Evolutionary conservation across 2,113 vertebrate genomes (phyloP).

Genomic region (Chaetodon auriga): DNA sequence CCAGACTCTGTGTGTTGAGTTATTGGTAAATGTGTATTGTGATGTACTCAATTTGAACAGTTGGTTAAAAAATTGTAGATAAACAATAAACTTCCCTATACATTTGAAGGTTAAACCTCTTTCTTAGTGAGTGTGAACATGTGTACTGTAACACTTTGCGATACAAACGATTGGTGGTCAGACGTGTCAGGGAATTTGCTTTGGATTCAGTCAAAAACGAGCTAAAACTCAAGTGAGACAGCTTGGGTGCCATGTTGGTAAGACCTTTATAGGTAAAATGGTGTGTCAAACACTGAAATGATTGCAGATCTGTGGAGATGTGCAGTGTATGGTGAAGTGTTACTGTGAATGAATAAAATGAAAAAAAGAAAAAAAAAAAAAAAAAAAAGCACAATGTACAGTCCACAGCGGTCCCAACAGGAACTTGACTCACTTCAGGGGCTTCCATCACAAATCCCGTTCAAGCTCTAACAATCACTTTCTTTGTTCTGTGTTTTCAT

Average conservation of each 20-base stretch:
- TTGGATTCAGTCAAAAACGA: not conserved
- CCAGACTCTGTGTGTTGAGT: slow-evolving; percentile 68
- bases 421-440: slow-evolving; percentile 92
- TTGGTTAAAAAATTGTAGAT: slow-evolving; percentile 76
- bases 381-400: slow-evolving; percentile 77
- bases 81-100: slow-evolving; percentile 78
- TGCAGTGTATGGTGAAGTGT: slow-evolving; percentile 63
- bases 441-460: slow-evolving; percentile 92
- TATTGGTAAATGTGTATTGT: slow-evolving; percentile 79
- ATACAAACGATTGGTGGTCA: slow-evolving; percentile 24
- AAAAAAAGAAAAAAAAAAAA: slow-evolving; percentile 22
- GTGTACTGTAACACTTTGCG: slow-evolving; percentile 64
- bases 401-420: slow-evolving; percentile 68
- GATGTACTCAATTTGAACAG: slow-evolving; percentile 78
- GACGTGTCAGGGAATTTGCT: not conserved
- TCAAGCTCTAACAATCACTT: slow-evolving; percentile 87
- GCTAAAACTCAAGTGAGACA: not conserved
- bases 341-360: slow-evolving; percentile 52
- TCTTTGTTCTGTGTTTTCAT: slow-evolving; percentile 83
- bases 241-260: not conserved
- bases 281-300: slow-evolving; percentile 47
- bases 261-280: slow-evolving; percentile 16
- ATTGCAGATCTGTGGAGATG: slow-evolving; percentile 33
- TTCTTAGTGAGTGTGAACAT: slow-evolving; percentile 69
- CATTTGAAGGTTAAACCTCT: slow-evolving; percentile 72